Evolutionary conservation across 2,797 vertebrate species (phyloP).

Genomic region (Atherinosoma microstoma): DNA sequence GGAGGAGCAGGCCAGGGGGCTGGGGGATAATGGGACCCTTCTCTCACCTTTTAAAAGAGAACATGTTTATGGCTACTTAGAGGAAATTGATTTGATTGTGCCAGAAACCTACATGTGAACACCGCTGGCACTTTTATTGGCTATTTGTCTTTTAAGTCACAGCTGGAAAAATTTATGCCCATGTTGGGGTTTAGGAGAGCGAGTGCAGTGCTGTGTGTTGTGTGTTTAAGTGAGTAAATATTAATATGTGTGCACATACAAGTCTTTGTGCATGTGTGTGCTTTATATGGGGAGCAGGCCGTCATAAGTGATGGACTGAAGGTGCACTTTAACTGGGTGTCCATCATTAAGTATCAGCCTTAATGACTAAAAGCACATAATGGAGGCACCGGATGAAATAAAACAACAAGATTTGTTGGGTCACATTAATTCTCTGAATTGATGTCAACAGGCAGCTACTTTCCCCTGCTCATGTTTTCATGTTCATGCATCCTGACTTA

Average conservation of each 20-base stretch:
- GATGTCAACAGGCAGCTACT: conserved; percentile 77
- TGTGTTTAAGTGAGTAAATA: conserved; percentile 76
- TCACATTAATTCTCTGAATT: conserved; percentile 81
- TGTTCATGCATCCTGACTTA: conserved; percentile 63
- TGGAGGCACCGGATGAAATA: conserved; percentile 70
- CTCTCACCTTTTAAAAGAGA: conserved; percentile 95
- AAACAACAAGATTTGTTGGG: conserved; percentile 82
- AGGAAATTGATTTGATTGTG: conserved; percentile 99
- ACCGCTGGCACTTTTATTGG: conserved; percentile 97
- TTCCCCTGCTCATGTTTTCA: conserved; percentile 61
- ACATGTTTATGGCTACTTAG: conserved; percentile 99
- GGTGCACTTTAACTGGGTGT: conserved; percentile 85
- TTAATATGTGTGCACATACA: conserved; percentile 64
- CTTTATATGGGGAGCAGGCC: conserved; percentile 52
- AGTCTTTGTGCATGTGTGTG: conserved; percentile 40
- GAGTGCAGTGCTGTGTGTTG: conserved; percentile 66
- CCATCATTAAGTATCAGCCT: conserved; percentile 81
- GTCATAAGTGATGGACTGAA: conserved; percentile 78
- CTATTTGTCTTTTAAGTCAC: conserved; percentile 87
- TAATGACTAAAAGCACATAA: conserved; percentile 84
- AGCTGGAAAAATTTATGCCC: conserved; percentile 83
- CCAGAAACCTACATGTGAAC: conserved; percentile 92
- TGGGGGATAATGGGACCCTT: conserved; percentile 88
- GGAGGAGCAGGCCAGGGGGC: conserved; percentile 83
- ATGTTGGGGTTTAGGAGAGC: conserved; percentile 70